Conservation (phyloP, 1,140 invertebrate species). For the Cepaea nemoralis region DNA sequence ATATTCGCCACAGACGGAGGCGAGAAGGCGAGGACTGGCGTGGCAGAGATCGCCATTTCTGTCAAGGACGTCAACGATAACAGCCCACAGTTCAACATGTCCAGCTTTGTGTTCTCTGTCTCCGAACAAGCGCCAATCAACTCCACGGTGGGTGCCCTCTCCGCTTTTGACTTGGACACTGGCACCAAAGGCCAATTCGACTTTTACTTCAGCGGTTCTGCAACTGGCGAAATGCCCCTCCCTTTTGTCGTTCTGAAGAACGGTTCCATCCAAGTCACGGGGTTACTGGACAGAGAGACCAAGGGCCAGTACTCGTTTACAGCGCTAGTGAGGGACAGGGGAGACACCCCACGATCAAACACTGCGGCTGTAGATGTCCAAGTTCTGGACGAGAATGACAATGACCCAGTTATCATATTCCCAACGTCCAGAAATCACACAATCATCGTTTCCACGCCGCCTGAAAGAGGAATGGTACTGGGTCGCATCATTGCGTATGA, state of each 20-base stretch:
- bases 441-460: constrained; percentile 79
- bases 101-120: constrained; percentile 51
- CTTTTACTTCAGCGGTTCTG: constrained; percentile 54
- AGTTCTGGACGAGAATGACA: constrained; percentile 60
- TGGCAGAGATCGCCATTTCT: constrained; percentile 89
- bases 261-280: constrained; percentile 91
- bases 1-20: constrained; percentile 46
- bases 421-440: constrained; percentile 85
- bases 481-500: constrained; percentile 60
- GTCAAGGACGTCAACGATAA: constrained; percentile 78
- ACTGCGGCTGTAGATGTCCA: constrained; percentile 45
- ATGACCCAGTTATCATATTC: constrained; percentile 75
- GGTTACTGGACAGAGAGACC: constrained; percentile 89
- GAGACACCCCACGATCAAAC: constrained; percentile 46
- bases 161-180: constrained; percentile 84
- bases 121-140: constrained; percentile 48
- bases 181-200: constrained; percentile 77
- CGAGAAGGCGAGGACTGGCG: constrained; percentile 80
- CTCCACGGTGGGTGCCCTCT: constrained; percentile 67
- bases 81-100: constrained; percentile 69
- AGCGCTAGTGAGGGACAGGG: constrained; percentile 80
- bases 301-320: constrained; percentile 83
- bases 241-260: constrained; percentile 74
- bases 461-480: constrained; percentile 82
- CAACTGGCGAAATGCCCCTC: constrained; percentile 49